A percentile compares a stretch with the other conserved stretches of the same genome.
These are phyloP conservation scores for Tyria jacobaeae DNA, from an alignment of 2,888 invertebrate genomes.

Conservation along the genomic window DNA sequence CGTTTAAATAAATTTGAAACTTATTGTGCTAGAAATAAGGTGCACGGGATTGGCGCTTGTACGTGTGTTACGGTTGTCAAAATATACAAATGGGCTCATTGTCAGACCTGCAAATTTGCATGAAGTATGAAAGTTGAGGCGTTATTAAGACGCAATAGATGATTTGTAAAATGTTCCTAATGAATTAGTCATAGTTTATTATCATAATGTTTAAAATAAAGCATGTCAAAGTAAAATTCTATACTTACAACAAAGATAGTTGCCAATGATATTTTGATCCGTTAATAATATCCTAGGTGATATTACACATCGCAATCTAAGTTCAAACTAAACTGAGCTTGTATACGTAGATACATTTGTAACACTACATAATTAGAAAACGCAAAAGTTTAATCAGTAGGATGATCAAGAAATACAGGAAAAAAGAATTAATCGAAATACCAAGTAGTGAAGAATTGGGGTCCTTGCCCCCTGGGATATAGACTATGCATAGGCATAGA, in stretches of 20 bases:
- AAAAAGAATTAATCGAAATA: no score
- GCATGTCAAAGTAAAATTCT: slow-evolving; percentile 1
- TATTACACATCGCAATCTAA: no score
- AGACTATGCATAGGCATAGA: no score
- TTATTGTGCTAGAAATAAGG: slow-evolving; percentile 33
- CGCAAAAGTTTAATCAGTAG: no score
- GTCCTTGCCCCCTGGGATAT: no score
- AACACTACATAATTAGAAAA: no score
- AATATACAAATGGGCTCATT: slow-evolving; percentile 79
- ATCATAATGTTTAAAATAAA: slow-evolving; percentile 22
- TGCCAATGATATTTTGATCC: no score
- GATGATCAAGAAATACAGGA: no score
- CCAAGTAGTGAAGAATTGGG: no score
- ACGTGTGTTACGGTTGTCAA: slow-evolving; percentile 43
- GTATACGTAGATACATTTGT: no score
- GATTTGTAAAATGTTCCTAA: slow-evolving; percentile 61
- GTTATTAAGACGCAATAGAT: slow-evolving; percentile 71
- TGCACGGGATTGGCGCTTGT: slow-evolving; percentile 13
- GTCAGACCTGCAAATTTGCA: slow-evolving; percentile 82
- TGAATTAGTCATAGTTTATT: slow-evolving; percentile 50
- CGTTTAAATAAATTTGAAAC: slow-evolving; percentile 27
- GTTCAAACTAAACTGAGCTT: no score
- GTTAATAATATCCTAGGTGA: no score
- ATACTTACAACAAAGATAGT: neutral
- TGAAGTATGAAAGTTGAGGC: slow-evolving; percentile 81